Evolutionary conservation across 2,797 vertebrate genomes (phyloP).

Genomic region (Scolopax bukidnonensis): DNA sequence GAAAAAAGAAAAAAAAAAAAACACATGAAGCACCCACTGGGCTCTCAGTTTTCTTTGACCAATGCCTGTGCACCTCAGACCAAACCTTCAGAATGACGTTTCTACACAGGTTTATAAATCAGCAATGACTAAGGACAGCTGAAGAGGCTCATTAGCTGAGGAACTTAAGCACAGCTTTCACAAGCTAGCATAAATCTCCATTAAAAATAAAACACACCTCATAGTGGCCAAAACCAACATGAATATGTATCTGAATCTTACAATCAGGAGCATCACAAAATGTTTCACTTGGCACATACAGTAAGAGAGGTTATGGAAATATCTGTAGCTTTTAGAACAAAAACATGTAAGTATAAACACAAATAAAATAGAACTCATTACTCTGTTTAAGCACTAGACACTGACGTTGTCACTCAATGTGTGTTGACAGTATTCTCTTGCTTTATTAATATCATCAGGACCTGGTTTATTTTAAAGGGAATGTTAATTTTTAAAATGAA

Average conservation of each 20-base stretch:
- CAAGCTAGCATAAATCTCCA: slow-evolving; percentile 73
- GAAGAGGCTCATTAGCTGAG: slow-evolving; percentile 57
- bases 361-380: slow-evolving; percentile 76
- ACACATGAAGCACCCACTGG: neutral
- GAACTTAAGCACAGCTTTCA: slow-evolving; percentile 70
- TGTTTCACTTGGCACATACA: slow-evolving; percentile 66
- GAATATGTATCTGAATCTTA: slow-evolving; percentile 63
- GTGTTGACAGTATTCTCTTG: slow-evolving; percentile 81
- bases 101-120: neutral
- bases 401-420: slow-evolving; percentile 78
- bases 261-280: slow-evolving; percentile 66
- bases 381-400: slow-evolving; percentile 79
- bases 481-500: slow-evolving; percentile 78
- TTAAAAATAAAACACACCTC: slow-evolving; percentile 64
- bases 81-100: slow-evolving; percentile 1
- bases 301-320: slow-evolving; percentile 75
- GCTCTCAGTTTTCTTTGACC: slow-evolving; percentile 39
- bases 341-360: slow-evolving; percentile 75
- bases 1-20: accelerated
- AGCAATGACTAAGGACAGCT: slow-evolving; percentile 55
- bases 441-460: slow-evolving; percentile 81
- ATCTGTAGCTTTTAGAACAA: slow-evolving; percentile 77
- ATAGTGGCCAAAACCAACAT: slow-evolving; percentile 63
- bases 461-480: slow-evolving; percentile 84
- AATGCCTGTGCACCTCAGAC: slow-evolving; percentile 5